Percentiles rank a stretch among this genome's conserved stretches.
Conservation (phyloP, 2,888 invertebrate genomes). For the Drosophila acutilabella region DNA sequence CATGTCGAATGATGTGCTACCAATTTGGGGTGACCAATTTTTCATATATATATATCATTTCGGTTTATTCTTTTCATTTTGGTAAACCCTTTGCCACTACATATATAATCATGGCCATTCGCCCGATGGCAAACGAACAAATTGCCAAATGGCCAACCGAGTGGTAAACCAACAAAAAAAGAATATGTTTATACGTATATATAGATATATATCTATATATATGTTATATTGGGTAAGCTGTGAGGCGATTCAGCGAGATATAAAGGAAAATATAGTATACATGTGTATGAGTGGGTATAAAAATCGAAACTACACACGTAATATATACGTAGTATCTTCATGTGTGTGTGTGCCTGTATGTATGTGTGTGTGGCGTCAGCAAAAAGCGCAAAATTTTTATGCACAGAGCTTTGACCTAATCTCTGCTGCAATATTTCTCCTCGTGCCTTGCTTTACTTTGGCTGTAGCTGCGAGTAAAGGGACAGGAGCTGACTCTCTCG, state of each 20-base stretch:
- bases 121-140: conserved; percentile 30
- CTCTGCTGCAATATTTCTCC: conserved; percentile 79
- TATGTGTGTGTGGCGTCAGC: conserved; percentile 55
- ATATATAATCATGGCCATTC: conserved; percentile 13
- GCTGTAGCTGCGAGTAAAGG: conserved; percentile 41
- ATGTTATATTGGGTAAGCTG: conserved; percentile 42
- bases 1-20: conserved; percentile 17
- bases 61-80: neutral
- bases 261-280: conserved; percentile 1
- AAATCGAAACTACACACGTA: conserved; percentile 29
- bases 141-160: conserved; percentile 47
- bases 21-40: conserved; percentile 17
- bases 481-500: conserved; percentile 13
- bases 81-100: conserved; percentile 9
- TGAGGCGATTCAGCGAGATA: conserved; percentile 14
- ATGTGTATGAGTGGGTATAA: conserved; percentile 2
- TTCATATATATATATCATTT: neutral
- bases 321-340: neutral
- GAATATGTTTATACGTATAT: neutral
- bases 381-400: conserved; percentile 63
- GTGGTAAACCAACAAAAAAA: conserved; percentile 15
- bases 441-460: conserved; percentile 65
- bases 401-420: conserved; percentile 82
- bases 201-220: neutral
- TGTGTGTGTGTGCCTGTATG: neutral